A percentile compares a stretch with the other conserved stretches of the same genome.
phyloP scores from a whole-genome alignment of 2,888 invertebrate genomes.

The Parascotia fuliginaria region DNA sequence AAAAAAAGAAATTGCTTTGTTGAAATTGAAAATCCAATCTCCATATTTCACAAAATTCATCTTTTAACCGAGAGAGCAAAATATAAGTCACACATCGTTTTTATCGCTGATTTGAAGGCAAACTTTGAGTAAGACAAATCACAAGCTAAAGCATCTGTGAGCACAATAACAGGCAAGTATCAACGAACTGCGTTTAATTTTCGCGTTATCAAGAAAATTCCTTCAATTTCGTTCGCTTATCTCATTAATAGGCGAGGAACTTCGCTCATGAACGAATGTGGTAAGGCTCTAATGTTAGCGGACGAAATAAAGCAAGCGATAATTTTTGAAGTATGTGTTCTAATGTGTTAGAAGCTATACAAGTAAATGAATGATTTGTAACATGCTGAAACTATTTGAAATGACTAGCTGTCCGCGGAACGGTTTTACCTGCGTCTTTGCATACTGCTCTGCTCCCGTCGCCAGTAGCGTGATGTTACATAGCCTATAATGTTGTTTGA shows the following conservation, averaged over 20 bases:
- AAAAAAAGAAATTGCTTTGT: too few species aligned
- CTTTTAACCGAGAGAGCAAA: neutral
- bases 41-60: neutral
- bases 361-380: too few species aligned
- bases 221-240: slow-evolving; percentile 44
- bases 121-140: slow-evolving; percentile 8
- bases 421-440: too few species aligned
- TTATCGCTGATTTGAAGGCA: neutral
- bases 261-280: slow-evolving; percentile 41
- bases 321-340: slow-evolving; percentile 30
- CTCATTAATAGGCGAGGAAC: slow-evolving; percentile 39
- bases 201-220: slow-evolving; percentile 43
- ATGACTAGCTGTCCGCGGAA: too few species aligned
- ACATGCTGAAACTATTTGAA: too few species aligned
- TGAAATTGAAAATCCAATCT: too few species aligned
- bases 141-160: slow-evolving; percentile 6
- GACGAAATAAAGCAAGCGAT: slow-evolving; percentile 24
- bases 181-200: slow-evolving; percentile 37
- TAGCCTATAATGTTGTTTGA: too few species aligned
- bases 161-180: slow-evolving; percentile 9
- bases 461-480: too few species aligned
- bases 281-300: slow-evolving; percentile 35
- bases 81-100: neutral
- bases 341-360: too few species aligned
- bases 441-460: too few species aligned